Evolutionary conservation across 1,140 invertebrate genomes (phyloP).

Genomic region (Periplaneta americana): DNA sequence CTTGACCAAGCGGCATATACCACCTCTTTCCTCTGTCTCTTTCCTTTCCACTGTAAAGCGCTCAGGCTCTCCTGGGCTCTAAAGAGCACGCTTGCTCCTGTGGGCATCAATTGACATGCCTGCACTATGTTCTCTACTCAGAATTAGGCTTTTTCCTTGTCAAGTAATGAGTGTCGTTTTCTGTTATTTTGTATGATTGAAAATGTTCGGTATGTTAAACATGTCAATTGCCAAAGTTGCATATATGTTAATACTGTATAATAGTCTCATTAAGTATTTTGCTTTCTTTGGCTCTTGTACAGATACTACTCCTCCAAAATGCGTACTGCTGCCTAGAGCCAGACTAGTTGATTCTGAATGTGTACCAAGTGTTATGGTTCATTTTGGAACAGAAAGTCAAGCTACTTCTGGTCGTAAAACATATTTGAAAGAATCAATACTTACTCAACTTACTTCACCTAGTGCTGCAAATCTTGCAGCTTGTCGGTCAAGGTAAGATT

Average conservation of each 20-base stretch:
- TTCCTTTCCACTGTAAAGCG: too few relatives aligned
- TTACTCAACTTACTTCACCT: not conserved
- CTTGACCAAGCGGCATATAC: too few relatives aligned
- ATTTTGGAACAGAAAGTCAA: not conserved
- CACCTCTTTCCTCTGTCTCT: too few relatives aligned
- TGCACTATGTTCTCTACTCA: too few relatives aligned
- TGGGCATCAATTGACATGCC: too few relatives aligned
- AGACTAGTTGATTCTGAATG: not conserved
- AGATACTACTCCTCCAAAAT: slow-evolving; percentile 3
- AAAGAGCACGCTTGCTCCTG: too few relatives aligned
- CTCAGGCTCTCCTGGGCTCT: too few relatives aligned
- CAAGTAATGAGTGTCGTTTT: too few relatives aligned
- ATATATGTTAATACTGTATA: slow-evolving; percentile 19
- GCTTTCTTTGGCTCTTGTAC: not conserved
- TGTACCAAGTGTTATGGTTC: not conserved
- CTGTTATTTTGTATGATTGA: too few relatives aligned
- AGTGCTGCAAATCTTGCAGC: not conserved
- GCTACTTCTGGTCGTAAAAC: not conserved
- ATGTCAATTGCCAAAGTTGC: too few relatives aligned
- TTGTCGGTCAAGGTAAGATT: not conserved
- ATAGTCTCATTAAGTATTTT: not conserved
- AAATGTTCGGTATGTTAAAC: too few relatives aligned
- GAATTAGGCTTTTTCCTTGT: too few relatives aligned
- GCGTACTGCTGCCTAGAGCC: not conserved
- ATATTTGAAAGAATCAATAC: not conserved